Evolutionary conservation across 2,888 invertebrate genomes (phyloP).

Genomic region (Spialia ferax): DNA sequence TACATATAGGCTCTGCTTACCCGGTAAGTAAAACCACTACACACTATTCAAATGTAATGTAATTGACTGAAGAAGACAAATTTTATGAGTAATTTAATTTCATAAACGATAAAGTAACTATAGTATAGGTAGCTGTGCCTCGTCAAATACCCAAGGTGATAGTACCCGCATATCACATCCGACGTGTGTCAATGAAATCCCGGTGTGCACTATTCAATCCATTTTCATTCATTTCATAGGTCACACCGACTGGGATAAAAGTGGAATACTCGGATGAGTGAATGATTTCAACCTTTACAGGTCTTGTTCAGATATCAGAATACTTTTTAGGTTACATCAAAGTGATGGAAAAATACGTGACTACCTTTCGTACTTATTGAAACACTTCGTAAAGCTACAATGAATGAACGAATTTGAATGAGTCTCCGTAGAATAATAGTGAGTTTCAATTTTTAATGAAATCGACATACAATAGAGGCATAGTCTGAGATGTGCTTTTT

Average conservation of each 20-base stretch:
- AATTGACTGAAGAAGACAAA: too few species aligned
- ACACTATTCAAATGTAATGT: too few species aligned
- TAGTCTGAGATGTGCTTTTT: background rate
- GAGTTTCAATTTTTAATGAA: background rate
- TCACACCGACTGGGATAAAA: background rate
- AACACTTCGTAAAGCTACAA: background rate
- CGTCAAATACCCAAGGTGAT: background rate
- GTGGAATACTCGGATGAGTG: conserved; percentile 2
- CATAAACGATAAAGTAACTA: too few species aligned
- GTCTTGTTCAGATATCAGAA: background rate
- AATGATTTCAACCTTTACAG: conserved; percentile 3
- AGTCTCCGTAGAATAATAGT: background rate
- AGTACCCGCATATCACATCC: background rate
- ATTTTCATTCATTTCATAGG: conserved; percentile 4
- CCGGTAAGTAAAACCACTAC: too few species aligned
- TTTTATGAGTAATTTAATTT: too few species aligned
- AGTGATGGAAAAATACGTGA: conserved; percentile 8
- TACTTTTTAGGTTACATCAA: conserved; percentile 2
- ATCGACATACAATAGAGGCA: background rate
- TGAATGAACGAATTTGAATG: background rate
- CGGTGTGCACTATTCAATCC: background rate
- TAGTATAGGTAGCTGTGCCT: background rate
- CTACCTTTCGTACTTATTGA: conserved; percentile 1
- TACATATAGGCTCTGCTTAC: background rate
- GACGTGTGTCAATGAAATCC: background rate